These are phyloP conservation scores for Monomorium pharaonis DNA, from an alignment of 1,140 invertebrate genomes.

Conservation along the genomic window DNA sequence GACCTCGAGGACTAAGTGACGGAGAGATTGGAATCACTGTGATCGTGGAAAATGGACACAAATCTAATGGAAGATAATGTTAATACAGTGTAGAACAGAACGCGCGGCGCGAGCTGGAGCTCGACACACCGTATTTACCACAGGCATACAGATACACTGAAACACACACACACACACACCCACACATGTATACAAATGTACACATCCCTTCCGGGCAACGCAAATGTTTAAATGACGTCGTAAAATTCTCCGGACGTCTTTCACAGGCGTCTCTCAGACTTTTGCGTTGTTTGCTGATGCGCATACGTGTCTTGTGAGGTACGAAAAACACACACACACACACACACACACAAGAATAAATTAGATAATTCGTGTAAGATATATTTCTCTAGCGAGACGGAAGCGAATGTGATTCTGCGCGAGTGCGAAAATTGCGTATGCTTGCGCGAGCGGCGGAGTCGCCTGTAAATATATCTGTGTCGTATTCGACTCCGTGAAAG, in stretches of 20 bases:
- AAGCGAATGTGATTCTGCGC: conserved; percentile 4
- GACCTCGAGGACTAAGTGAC: conserved; percentile 39
- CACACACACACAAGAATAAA: conserved; percentile 62
- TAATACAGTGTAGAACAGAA: conserved; percentile 20
- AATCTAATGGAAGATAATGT: conserved; percentile 57
- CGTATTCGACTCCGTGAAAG: conserved; percentile 36
- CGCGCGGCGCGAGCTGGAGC: conserved; percentile 28
- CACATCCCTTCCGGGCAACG: neutral
- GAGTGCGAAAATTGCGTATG: neutral
- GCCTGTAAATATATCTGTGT: conserved; percentile 53
- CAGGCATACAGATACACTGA: neutral
- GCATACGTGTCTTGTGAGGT: conserved; percentile 66
- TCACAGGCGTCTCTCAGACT: conserved; percentile 21
- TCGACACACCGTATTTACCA: conserved; percentile 32
- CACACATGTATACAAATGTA: neutral
- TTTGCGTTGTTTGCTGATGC: neutral
- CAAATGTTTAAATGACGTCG: conserved; percentile 27
- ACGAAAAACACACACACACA: conserved; percentile 22
- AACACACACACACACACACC: neutral
- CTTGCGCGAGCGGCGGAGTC: conserved; percentile 18
- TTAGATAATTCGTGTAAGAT: conserved; percentile 73
- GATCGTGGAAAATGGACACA: conserved; percentile 69
- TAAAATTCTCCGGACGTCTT: conserved; percentile 28
- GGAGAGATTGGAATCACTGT: conserved; percentile 64
- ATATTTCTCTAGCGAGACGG: conserved; percentile 65